Evolutionary conservation across 2,888 invertebrate genomes (phyloP), one percentile per base, ranked within the genome.

Genomic region (Zaprionus obscuricornis): DNA sequence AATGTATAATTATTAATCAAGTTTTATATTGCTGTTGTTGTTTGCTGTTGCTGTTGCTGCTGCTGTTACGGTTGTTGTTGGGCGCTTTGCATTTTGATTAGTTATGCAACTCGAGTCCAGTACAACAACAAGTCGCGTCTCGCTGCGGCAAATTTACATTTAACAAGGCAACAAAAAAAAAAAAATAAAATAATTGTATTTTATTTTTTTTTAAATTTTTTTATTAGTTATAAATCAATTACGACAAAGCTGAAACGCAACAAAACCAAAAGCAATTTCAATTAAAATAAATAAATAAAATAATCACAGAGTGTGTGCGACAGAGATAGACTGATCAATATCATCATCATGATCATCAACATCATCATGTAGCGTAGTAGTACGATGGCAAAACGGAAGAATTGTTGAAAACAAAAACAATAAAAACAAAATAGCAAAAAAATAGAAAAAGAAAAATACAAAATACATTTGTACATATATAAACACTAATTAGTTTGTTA

Each of bases 191-290:
- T n/a, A n/a, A n/a, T n/a, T n/a, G n/a, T n/a, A n/a, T n/a, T n/a
- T n/a, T 24, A 6, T 24, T 24, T 24, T 6, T 24, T 16, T 20
- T 62, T 62, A 34, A 51, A 40, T 64, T 62, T 49, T 72, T 82
- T 65, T 76, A 74, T 78, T 77, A 81, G 70, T 74, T 74, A 84
- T 87, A 86, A 85, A 83, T 86, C 87, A 86, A 82, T 87, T 74
- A 63, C 63, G 52, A n/a, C n/a, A n/a, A 43, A 63, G 49, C 56
- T 5, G 34, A 51, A 69, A 51, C 54, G 54, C 64, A 72, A 27
- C 67, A 51, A 52, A 39, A 42, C 66, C n/a, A n/a, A 47, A 36
- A 68, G 71, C 66, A 66, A 83, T 75, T 75, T 78, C 79, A 78
- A 79, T 79, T 79, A 65, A 64, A 70, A 79, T 63, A 74, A 72